Base-by-base conservation (phyloP, 1,140 invertebrate species). In the Chironomus striatipennis region DNA sequence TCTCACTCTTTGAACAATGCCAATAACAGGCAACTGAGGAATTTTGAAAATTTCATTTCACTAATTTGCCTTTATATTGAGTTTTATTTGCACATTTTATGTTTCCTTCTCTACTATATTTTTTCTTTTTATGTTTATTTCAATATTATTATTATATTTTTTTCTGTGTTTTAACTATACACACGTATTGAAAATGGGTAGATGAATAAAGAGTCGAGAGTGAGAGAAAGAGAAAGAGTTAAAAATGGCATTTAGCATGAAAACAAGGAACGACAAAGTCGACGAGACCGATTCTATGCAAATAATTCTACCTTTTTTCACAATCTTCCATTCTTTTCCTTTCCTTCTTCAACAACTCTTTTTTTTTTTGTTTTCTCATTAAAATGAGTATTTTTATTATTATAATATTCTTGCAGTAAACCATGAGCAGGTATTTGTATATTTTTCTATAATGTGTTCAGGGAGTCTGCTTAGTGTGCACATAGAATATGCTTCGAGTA, bases 1-100 rank as follows among this genome's bases (percentile, higher is more conserved):
- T 47, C 15, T 4, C 15, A 43, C 2, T 47, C 47, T n/a, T 12
- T 57, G 47, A 57, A 57, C 47, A 57, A 57, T 57, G 47, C 47
- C 47, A 57, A 57, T 57, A 57, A 57, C 47, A 57, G 47, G 47
- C 47, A 57, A 57, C 47, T 57, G 47, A 57, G 47, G 47, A 57
- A 57, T 57, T 57, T 57, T 57, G 47, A 57, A 57, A 57, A 57
- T 57, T 57, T 57, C 47, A 57, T 57, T 57, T 57, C 47, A 57
- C 47, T 57, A 57, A 57, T 57, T 57, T 57, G 47, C 47, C 47
- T 57, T 57, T 57, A 57, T 57, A 57, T 57, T 57, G 47, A 57
- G 47, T 57, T 57, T 57, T 57, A 57, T 57, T 57, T 57, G 47
- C 47, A 57, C 47, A 57, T 57, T 57, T 57, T 57, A 57, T 57